Evolutionary conservation across 2,888 invertebrate genomes (phyloP).

Genomic region (Callyntrura guangdongensis): DNA sequence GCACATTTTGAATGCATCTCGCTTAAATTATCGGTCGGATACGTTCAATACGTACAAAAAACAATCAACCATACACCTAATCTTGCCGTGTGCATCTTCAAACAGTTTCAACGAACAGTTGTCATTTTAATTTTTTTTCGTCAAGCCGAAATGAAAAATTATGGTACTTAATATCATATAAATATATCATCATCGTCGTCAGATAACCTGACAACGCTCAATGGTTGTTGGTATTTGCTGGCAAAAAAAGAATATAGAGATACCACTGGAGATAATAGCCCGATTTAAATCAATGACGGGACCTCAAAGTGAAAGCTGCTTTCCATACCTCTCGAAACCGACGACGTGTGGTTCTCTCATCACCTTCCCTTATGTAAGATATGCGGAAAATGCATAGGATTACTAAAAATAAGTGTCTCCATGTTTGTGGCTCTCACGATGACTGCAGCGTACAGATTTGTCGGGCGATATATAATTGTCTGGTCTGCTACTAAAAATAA

Average conservation of each 20-base stretch:
- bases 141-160: constrained; percentile 31
- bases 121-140: constrained; percentile 48
- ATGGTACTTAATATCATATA: background rate
- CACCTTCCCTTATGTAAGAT: background rate
- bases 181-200: constrained; percentile 8
- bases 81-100: background rate
- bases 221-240: background rate
- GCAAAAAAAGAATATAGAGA: background rate
- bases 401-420: background rate
- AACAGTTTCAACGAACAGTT: constrained; percentile 35
- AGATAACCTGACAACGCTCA: constrained; percentile 11
- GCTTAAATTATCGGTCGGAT: background rate
- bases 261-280: background rate
- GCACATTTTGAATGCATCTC: background rate
- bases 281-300: constrained; percentile 1
- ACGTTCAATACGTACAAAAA: background rate
- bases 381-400: background rate
- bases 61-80: background rate
- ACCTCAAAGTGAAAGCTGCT: constrained; percentile 30
- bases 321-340: background rate
- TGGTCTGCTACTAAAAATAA: constrained; percentile 39
- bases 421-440: too few relatives aligned
- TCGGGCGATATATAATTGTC: too few relatives aligned
- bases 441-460: too few relatives aligned
- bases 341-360: constrained; percentile 24